Base-by-base conservation (phyloP, 2,888 invertebrate species). In the Oxyscelio sp. region DNA sequence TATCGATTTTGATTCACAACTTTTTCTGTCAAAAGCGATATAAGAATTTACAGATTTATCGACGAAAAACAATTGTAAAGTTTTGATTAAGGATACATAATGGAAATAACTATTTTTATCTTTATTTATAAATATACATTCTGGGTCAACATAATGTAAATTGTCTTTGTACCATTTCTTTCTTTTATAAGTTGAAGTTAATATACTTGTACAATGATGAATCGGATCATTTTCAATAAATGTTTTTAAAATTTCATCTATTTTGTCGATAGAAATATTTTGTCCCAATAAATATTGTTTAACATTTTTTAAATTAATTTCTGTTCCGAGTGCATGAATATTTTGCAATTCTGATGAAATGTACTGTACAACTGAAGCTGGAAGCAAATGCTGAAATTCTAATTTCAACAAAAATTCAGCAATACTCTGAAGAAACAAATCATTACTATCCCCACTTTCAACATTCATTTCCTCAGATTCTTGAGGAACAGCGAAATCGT, bases 1-100 rank as follows among this genome's bases (percentile, higher is more conserved):
- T 9, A 88, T 15, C 31, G 83, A 59, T 27, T 52, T 19, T 52
- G n/a, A n/a, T n/a, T 82, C 70, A 19, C 43, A 8, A 48, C 17
- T 48, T 45, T 50, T 17, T 43, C 11, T n/a, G 13, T 48, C n/a
- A 48, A 22, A 58, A n/a, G 6, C 11, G 4, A 38, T 38, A 6
- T 27, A 27, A 52, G 5, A 52, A 13, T 21, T 54, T n/a, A 73
- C 13, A 34, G 52, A 59, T 22, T 59, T 59, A 21, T 61, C 50
- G 38, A 9, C 24, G 19, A 61, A 73, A 24, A 73, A 59, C 0
- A 19, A 38, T 13, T 73, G 6, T 11, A 61, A 52, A 15, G 73
- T 73, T 73, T 59, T 6, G n/a, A 15, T n/a, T 3, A 71, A 40
- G 2, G 50, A 40, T 4, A 73, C 19, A 17, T 73, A 71, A 50